These are phyloP conservation scores for Myrmecobius fasciatus DNA, from an alignment of 2,113 vertebrate genomes.

Conservation along the genomic window DNA sequence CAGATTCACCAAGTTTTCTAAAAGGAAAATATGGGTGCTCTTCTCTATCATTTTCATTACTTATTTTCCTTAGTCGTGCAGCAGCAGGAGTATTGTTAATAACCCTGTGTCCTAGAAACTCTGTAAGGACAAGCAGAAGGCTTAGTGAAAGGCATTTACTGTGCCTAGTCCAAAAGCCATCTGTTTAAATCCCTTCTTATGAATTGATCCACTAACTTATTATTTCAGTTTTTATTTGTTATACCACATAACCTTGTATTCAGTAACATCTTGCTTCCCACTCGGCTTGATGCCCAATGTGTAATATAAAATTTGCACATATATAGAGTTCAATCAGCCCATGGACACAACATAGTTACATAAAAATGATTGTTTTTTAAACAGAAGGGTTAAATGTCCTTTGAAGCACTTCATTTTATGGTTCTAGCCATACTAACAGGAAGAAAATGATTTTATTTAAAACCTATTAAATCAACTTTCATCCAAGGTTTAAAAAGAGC, in stretches of 20 bases:
- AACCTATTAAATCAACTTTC: slow-evolving; percentile 31
- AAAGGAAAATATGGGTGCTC: not conserved
- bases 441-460: slow-evolving; percentile 20
- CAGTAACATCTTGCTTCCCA: slow-evolving; percentile 31
- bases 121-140: not conserved
- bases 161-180: not conserved
- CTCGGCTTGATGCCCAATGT: not conserved
- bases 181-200: slow-evolving; percentile 7
- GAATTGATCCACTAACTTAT: not conserved
- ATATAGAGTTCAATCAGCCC: not conserved
- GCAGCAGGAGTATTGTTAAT: not conserved
- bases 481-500: slow-evolving; percentile 31
- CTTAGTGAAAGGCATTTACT: not conserved
- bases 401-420: slow-evolving; percentile 25
- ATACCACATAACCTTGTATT: slow-evolving; percentile 9
- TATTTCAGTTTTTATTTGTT: slow-evolving; percentile 30
- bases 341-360: not conserved
- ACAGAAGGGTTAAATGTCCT: not conserved
- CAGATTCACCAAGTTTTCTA: not conserved
- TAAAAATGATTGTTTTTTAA: slow-evolving; percentile 24
- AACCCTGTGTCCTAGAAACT: not conserved
- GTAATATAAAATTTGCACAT: slow-evolving; percentile 3
- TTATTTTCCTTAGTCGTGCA: not conserved
- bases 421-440: not conserved
- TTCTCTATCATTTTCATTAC: not conserved